Conservation (phyloP, 2,113 vertebrate genomes). For the Menidia beryllina region DNA sequence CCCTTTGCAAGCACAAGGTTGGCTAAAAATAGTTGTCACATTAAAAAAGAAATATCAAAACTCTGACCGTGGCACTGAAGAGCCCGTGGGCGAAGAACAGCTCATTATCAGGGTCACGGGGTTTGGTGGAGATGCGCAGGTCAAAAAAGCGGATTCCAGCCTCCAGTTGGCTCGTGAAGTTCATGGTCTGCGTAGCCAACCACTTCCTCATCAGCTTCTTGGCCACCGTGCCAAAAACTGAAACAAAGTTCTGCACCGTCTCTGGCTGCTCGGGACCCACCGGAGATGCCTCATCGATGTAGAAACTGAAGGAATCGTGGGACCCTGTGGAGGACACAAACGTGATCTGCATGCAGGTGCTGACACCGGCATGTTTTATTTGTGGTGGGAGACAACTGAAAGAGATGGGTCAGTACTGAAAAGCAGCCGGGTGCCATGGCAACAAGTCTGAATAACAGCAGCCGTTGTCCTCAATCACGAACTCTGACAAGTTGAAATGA, state of each 20-base stretch:
- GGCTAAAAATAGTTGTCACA: slow-evolving; percentile 41
- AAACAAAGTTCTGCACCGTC: slow-evolving; percentile 98
- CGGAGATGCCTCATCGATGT: slow-evolving; percentile 97
- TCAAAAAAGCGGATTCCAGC: slow-evolving; percentile 96
- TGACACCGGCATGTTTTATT: slow-evolving; percentile 8
- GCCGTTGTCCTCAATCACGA: slow-evolving; percentile 15
- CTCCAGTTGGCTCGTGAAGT: slow-evolving; percentile 92
- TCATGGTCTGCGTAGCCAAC: slow-evolving; percentile 98
- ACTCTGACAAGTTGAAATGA: slow-evolving; percentile 30
- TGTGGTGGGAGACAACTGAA: slow-evolving; percentile 13
- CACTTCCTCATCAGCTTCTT: slow-evolving; percentile 99
- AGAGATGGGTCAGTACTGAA: slow-evolving; percentile 22
- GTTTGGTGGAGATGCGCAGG: slow-evolving; percentile 97
- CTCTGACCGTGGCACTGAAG: slow-evolving; percentile 92
- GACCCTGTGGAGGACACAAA: slow-evolving; percentile 85
- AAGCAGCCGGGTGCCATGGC: slow-evolving; percentile 40
- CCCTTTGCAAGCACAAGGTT: slow-evolving; percentile 41
- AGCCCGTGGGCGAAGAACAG: slow-evolving; percentile 97
- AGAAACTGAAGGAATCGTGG: slow-evolving; percentile 98
- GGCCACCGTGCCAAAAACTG: slow-evolving; percentile 96
- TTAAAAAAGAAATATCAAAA: slow-evolving; percentile 28
- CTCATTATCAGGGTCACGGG: slow-evolving; percentile 96
- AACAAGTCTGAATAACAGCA: slow-evolving; percentile 38
- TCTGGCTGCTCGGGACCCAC: slow-evolving; percentile 97
- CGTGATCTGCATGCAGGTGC: slow-evolving; percentile 27